phyloP scores from a whole-genome alignment of 2,888 invertebrate genomes.

The Microdon myrmicae region DNA sequence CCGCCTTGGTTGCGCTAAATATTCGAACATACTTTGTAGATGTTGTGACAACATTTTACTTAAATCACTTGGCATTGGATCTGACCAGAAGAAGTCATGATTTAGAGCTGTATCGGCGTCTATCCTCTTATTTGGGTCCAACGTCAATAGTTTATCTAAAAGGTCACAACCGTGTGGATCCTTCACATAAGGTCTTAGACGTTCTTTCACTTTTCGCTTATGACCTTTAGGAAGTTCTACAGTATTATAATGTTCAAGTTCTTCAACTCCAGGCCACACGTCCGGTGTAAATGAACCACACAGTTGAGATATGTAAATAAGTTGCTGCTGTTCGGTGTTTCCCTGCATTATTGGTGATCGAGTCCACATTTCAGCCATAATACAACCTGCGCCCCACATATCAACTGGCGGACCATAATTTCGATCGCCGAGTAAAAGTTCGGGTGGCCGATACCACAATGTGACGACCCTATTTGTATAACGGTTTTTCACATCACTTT shows the following conservation, averaged over 20 bases:
- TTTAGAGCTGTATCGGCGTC: conserved; percentile 94
- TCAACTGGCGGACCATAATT: conserved; percentile 98
- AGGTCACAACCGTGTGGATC: conserved; percentile 93
- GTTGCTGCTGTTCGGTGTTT: conserved; percentile 94
- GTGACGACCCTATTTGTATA: conserved; percentile 99
- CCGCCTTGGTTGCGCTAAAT: conserved; percentile 80
- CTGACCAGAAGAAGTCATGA: conserved; percentile 98
- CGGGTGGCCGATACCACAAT: conserved; percentile 86
- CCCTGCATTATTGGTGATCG: conserved; percentile 95
- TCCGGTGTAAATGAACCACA: conserved; percentile 95
- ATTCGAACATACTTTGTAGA: conserved; percentile 95
- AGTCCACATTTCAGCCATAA: conserved; percentile 99
- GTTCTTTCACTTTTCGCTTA: conserved; percentile 85
- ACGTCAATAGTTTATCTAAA: conserved; percentile 87
- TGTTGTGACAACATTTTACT: conserved; percentile 92
- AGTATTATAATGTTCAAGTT: conserved; percentile 85
- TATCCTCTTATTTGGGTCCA: conserved; percentile 89
- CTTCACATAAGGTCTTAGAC: conserved; percentile 88
- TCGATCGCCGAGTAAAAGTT: conserved; percentile 76
- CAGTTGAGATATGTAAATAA: conserved; percentile 92
- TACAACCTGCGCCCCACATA: conserved; percentile 97
- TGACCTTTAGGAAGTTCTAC: conserved; percentile 89
- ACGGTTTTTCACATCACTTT: conserved; percentile 84
- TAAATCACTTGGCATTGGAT: conserved; percentile 93
- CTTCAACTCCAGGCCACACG: conserved; percentile 94